Conservation (phyloP, 2,113 vertebrate species). For the Tragelaphus imberbis region DNA sequence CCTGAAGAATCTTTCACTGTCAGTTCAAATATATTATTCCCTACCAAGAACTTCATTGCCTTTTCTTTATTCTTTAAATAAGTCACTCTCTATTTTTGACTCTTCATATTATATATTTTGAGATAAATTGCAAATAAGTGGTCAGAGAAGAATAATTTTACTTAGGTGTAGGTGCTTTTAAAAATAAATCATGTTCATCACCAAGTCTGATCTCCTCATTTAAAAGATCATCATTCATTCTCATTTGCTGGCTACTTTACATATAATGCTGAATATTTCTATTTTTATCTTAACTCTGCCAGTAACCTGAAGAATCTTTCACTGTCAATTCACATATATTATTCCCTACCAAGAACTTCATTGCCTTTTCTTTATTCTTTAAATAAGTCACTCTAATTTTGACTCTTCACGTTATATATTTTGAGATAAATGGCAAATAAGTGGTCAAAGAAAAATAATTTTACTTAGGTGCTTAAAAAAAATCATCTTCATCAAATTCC, state of each 20-base stretch:
- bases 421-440: not conserved
- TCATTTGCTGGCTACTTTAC: not conserved
- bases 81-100: not conserved
- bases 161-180: not conserved
- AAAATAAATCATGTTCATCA: not conserved
- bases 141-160: not conserved
- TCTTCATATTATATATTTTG: not conserved
- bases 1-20: not conserved
- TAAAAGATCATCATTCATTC: not conserved
- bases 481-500: not conserved
- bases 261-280: not conserved
- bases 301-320: not conserved
- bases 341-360: not conserved
- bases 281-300: slow-evolving; percentile 17
- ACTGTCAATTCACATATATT: not conserved
- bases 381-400: not conserved
- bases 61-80: slow-evolving; percentile 18
- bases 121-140: not conserved
- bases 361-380: not conserved
- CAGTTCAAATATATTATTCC: not conserved
- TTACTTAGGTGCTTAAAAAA: not conserved
- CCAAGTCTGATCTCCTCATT: not conserved
- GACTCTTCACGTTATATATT: not conserved
- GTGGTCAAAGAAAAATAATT: not conserved
- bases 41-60: not conserved